phyloP scores from a whole-genome alignment of 2,797 vertebrate genomes.

The Typhlichthys subterraneus region DNA sequence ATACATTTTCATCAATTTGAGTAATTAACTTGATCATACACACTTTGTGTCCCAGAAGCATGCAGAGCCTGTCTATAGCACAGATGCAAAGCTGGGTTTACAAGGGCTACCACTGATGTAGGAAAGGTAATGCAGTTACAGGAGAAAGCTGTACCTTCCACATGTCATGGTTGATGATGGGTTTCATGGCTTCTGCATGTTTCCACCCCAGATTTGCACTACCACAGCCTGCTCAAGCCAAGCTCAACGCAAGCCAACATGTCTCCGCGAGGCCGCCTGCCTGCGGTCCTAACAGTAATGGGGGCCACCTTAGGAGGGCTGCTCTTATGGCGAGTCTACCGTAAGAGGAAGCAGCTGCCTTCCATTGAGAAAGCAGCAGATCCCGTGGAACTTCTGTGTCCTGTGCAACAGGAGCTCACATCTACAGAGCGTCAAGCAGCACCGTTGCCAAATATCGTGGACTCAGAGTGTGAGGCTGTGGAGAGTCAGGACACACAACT shows the following conservation, averaged over 20 bases:
- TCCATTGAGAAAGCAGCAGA: slow-evolving; percentile 48
- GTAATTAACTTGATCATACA: background rate
- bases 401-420: slow-evolving; percentile 13
- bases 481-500: slow-evolving; percentile 32
- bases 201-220: slow-evolving; percentile 35
- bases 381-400: slow-evolving; percentile 21
- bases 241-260: slow-evolving; percentile 62
- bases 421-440: slow-evolving; percentile 2
- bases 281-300: slow-evolving; percentile 83
- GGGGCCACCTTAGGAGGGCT: slow-evolving; percentile 86
- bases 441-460: background rate
- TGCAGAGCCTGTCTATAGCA: slow-evolving; percentile 18
- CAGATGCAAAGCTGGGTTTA: slow-evolving; percentile 19
- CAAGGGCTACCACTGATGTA: slow-evolving; percentile 34
- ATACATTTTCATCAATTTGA: background rate
- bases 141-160: fast-evolving
- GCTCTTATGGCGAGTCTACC: slow-evolving; percentile 84
- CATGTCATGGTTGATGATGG: background rate
- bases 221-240: slow-evolving; percentile 4
- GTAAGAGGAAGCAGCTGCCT: slow-evolving; percentile 72
- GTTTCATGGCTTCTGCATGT: background rate
- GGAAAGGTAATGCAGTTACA: slow-evolving; percentile 30
- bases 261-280: slow-evolving; percentile 81
- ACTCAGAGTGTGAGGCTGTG: slow-evolving; percentile 23
- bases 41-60: slow-evolving; percentile 33